These are phyloP conservation scores for Nemotelus pantherinus DNA, from an alignment of 2,888 invertebrate genomes.

Conservation along the genomic window DNA sequence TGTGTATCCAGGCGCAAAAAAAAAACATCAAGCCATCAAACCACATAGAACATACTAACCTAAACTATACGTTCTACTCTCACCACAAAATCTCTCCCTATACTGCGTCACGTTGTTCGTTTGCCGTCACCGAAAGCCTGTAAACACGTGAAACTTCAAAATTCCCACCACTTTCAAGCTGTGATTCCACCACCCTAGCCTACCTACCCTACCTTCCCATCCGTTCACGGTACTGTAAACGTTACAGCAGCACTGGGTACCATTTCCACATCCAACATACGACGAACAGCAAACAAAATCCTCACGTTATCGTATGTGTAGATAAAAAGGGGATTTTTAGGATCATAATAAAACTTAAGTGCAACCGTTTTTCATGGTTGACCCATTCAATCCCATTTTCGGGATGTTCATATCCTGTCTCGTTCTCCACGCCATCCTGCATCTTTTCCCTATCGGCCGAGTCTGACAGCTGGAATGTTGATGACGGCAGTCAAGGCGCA, in stretches of 20 bases:
- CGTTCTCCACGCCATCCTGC: not conserved
- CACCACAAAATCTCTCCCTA: not conserved
- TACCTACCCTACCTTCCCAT: not conserved
- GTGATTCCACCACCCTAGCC: not conserved
- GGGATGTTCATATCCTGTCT: slow-evolving; percentile 32
- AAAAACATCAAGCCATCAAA: not conserved
- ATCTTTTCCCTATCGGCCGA: slow-evolving; percentile 6
- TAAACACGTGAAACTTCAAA: slow-evolving; percentile 2
- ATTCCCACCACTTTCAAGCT: not conserved
- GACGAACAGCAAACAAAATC: slow-evolving; percentile 24
- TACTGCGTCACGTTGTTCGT: not conserved
- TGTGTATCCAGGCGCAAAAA: not conserved
- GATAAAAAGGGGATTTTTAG: slow-evolving; percentile 44
- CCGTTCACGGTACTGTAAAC: not conserved
- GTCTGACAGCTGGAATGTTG: no score
- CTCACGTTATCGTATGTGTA: slow-evolving; percentile 42
- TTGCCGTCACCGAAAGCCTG: not conserved
- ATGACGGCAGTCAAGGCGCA: not conserved
- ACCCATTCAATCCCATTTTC: slow-evolving; percentile 43
- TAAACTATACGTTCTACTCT: not conserved
- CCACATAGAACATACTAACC: not conserved
- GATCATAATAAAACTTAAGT: slow-evolving; percentile 45
- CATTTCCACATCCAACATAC: slow-evolving; percentile 4
- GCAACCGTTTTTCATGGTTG: slow-evolving; percentile 45
- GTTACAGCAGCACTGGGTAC: no score